Base-by-base conservation (phyloP, 2,888 invertebrate genomes). In the Sericinus montela region DNA sequence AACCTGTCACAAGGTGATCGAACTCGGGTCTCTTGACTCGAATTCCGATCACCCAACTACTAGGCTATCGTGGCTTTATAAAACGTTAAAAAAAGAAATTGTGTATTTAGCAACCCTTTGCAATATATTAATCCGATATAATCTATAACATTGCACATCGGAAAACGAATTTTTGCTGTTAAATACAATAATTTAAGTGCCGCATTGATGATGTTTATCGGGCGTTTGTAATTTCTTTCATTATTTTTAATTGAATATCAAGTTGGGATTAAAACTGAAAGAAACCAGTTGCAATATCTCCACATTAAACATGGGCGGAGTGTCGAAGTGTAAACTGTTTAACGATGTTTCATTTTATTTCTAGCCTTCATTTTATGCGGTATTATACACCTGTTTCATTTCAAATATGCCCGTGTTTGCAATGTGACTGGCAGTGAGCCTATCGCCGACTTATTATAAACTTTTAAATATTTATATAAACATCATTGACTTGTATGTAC, bases 311-410 rank as follows among this genome's bases (percentile, higher is more conserved):
- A 16, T 14, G 19, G 37, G 28, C 43, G 38, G 37, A 43, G 43
- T 43, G 34, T 38, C 16, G 43, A 48, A 38, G 43, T 38, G 48
- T 43, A 25, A 42, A 41, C 41, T 25, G 10, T 16, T 47, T 36
- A 36, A 47, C 13, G 19, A 36, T 16, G 23, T 39, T 19, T 25
- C 8, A 9, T 0, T 4, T 23, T 25, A 25, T 35, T 40, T 28
- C 14, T 19, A 7, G 29, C 4, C 28, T 3, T 34, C 38, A 11
- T 32, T 32, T 11, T 11, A 6, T 41, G 8, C 25, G 25, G 6
- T 6, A 8, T 25, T 8, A 14, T 9, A 9, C 47, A 41, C 41
- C 41, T 47, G 47, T 30, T 23, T 8, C 8, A 2, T 25, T 8
- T 25, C 6, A 25, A 25, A 25, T 25, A 6, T 25, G 8, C 8